Evolutionary conservation across 2,888 invertebrate species (phyloP).

Genomic region (Nephrotoma flavescens): DNA sequence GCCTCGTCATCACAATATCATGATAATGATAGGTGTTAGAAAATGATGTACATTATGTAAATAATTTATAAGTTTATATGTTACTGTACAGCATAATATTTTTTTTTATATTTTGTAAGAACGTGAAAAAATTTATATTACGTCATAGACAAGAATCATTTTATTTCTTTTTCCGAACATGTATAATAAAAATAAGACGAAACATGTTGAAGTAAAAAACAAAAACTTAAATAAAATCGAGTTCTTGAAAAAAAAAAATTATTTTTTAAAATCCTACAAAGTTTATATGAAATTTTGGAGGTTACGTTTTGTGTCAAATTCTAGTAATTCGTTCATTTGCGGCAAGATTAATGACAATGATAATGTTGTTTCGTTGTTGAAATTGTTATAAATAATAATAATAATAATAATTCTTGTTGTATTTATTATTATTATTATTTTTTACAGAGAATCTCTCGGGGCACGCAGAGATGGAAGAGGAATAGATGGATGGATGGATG

Average conservation of each 20-base stretch:
- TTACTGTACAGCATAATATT: neutral
- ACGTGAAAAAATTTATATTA: slow-evolving; percentile 1
- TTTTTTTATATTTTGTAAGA: neutral
- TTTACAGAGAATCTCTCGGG: neutral
- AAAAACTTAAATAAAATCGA: neutral
- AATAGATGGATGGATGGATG: neutral
- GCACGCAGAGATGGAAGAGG: neutral
- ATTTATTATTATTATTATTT: neutral
- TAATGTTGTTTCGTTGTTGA: slow-evolving; percentile 1
- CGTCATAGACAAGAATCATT: slow-evolving; percentile 1
- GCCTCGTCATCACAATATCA: neutral
- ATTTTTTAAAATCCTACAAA: neutral
- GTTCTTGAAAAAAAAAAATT: neutral
- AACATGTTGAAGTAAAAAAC: neutral
- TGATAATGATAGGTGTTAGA: neutral
- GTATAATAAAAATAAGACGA: neutral
- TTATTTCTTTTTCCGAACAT: neutral
- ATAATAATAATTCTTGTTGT: neutral
- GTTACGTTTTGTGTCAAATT: slow-evolving; percentile 4
- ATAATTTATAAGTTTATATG: neutral
- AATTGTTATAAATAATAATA: neutral
- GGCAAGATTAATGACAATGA: slow-evolving; percentile 3
- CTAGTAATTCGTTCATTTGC: slow-evolving; percentile 3
- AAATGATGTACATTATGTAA: neutral
- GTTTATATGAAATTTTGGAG: slow-evolving; percentile 1